Conservation (phyloP, 2,113 vertebrate genomes). For the Gasterosteus aculeatus region DNA sequence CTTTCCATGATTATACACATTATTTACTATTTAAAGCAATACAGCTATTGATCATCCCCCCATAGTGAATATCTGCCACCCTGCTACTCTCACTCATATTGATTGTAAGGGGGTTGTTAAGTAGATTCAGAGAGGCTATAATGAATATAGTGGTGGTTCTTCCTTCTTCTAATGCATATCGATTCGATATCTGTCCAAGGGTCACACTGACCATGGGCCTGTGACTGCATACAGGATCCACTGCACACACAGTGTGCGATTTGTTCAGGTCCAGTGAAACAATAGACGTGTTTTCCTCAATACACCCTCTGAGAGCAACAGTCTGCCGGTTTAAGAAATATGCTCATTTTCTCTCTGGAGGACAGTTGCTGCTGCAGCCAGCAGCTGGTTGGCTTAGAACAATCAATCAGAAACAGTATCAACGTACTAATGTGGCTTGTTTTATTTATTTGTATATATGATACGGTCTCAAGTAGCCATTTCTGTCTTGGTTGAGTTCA, state of each 20-base stretch:
- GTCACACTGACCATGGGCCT: slow-evolving; percentile 56
- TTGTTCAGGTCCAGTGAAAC: slow-evolving; percentile 1
- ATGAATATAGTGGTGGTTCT: slow-evolving; percentile 74
- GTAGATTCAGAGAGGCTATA: slow-evolving; percentile 68
- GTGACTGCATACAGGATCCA: slow-evolving; percentile 53
- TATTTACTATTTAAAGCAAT: slow-evolving; percentile 71
- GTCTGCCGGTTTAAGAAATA: background rate
- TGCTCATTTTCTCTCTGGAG: background rate
- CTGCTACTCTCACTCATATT: slow-evolving; percentile 65
- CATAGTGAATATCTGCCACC: slow-evolving; percentile 64
- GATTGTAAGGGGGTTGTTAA: slow-evolving; percentile 65
- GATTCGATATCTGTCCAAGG: slow-evolving; percentile 60
- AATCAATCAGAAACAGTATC: background rate
- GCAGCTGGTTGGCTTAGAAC: background rate
- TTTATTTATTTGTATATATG: background rate
- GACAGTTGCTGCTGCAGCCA: background rate
- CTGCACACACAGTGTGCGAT: slow-evolving; percentile 8
- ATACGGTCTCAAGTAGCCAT: background rate
- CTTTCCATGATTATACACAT: slow-evolving; percentile 63
- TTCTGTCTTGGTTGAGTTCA: background rate
- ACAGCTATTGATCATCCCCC: slow-evolving; percentile 65
- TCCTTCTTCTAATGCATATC: slow-evolving; percentile 65
- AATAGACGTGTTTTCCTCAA: background rate
- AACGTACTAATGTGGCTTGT: background rate
- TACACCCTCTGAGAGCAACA: background rate